Conservation (phyloP, 1,140 invertebrate species). For the Latrodectus geometricus region DNA sequence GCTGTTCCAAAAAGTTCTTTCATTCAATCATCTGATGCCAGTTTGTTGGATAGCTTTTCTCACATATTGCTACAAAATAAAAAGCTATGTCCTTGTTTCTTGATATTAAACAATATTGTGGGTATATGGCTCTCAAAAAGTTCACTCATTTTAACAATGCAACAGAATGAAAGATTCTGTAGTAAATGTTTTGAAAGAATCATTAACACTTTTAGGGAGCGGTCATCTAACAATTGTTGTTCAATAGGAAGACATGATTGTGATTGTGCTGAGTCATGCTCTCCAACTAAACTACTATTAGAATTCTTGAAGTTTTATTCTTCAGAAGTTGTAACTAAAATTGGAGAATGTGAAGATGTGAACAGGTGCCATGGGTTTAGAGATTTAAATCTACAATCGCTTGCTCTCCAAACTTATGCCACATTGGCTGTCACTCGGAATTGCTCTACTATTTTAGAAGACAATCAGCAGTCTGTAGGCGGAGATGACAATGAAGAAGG, state of each 20-base stretch:
- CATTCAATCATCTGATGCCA: constrained; percentile 18
- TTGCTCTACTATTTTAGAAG: not conserved
- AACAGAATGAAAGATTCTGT: constrained; percentile 13
- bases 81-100: not conserved
- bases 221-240: not conserved
- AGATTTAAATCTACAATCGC: constrained; percentile 37
- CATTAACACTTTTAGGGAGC: not conserved
- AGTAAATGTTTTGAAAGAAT: constrained; percentile 11
- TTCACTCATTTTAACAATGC: constrained; percentile 16
- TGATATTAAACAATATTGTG: not conserved
- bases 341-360: not conserved
- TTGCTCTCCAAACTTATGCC: constrained; percentile 33
- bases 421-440: constrained; percentile 24
- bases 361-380: constrained; percentile 21
- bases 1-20: constrained; percentile 18
- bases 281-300: constrained; percentile 35
- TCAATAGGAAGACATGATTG: not conserved
- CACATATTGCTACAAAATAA: not conserved
- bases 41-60: not conserved
- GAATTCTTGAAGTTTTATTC: constrained; percentile 46
- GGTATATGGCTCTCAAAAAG: constrained; percentile 24
- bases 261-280: constrained; percentile 5
- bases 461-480: not conserved
- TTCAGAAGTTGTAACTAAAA: not conserved
- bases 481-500: constrained; percentile 32